Evolutionary conservation across 2,888 invertebrate species (phyloP).

Genomic region (Magallana nippona): DNA sequence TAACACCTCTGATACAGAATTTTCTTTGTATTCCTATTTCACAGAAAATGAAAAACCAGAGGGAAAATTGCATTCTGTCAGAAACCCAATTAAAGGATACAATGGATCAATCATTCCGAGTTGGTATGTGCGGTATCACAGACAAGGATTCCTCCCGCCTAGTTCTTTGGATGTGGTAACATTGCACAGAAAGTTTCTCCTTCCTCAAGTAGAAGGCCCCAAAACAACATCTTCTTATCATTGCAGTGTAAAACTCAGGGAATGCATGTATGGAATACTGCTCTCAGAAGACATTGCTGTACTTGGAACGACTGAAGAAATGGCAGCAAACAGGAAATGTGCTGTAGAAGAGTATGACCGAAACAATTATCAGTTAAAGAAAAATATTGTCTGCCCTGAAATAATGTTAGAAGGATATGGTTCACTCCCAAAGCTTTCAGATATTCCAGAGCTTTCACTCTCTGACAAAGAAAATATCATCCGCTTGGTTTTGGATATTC

Average conservation of each 20-base stretch:
- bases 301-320: neutral
- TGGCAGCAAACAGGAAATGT: slow-evolving; percentile 20
- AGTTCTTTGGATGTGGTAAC: slow-evolving; percentile 83
- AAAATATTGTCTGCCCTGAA: slow-evolving; percentile 56
- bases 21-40: slow-evolving; percentile 35
- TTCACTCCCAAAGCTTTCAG: slow-evolving; percentile 53
- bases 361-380: slow-evolving; percentile 60
- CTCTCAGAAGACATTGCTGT: slow-evolving; percentile 17
- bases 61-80: neutral
- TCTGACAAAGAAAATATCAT: slow-evolving; percentile 41
- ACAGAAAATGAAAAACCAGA: neutral
- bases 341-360: slow-evolving; percentile 71
- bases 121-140: slow-evolving; percentile 86
- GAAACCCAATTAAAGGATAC: slow-evolving; percentile 51
- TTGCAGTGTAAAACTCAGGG: slow-evolving; percentile 69
- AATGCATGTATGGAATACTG: slow-evolving; percentile 74
- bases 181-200: slow-evolving; percentile 72
- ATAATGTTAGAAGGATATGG: slow-evolving; percentile 48
- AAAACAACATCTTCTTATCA: slow-evolving; percentile 65
- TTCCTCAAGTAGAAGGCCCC: slow-evolving; percentile 74
- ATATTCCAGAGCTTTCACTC: slow-evolving; percentile 44
- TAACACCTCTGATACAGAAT: slow-evolving; percentile 11
- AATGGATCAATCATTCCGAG: slow-evolving; percentile 80
- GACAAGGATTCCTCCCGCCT: slow-evolving; percentile 84
- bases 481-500: slow-evolving; percentile 45